A percentile compares a stretch with the other conserved stretches of the same genome.
These are phyloP conservation scores for Allobates femoralis DNA, from an alignment of 2,797 vertebrate genomes.

Conservation along the genomic window DNA sequence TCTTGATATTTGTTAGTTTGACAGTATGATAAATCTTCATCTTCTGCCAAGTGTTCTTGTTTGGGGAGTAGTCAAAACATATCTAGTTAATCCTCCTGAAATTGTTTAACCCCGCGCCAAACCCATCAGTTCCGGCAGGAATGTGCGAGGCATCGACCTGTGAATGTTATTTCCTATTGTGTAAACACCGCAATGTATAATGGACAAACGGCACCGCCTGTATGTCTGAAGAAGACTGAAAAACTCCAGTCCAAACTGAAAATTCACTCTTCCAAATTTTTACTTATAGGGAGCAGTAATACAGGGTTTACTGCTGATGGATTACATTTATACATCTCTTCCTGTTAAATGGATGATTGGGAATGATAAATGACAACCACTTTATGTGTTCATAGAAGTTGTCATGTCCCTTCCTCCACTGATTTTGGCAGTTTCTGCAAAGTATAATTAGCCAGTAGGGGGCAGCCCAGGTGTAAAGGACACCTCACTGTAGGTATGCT, in stretches of 20 bases:
- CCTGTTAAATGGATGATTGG: not conserved
- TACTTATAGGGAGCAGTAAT: not conserved
- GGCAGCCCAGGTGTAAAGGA: too few species aligned
- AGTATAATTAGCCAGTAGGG: too few species aligned
- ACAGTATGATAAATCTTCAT: not conserved
- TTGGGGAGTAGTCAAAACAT: slow-evolving; percentile 50
- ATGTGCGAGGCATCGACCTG: not conserved
- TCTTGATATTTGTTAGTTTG: slow-evolving; percentile 22
- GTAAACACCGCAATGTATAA: slow-evolving; percentile 13
- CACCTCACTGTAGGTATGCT: too few species aligned
- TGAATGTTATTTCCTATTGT: slow-evolving; percentile 8
- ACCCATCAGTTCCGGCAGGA: not conserved
- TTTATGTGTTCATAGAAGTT: too few species aligned
- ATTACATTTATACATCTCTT: too few species aligned
- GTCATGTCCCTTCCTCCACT: too few species aligned
- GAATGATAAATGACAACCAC: not conserved
- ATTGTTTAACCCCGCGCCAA: slow-evolving; percentile 11
- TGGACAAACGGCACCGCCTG: not conserved
- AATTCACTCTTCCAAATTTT: too few species aligned
- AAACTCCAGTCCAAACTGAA: not conserved
- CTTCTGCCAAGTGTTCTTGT: not conserved
- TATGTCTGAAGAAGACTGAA: not conserved
- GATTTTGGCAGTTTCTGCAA: too few species aligned
- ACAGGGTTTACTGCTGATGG: not conserved
- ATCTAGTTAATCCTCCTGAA: not conserved